A percentile compares a stretch with the other conserved stretches of the same genome.
Conservation (phyloP, 2,797 vertebrate species). For the Enoplosus armatus region DNA sequence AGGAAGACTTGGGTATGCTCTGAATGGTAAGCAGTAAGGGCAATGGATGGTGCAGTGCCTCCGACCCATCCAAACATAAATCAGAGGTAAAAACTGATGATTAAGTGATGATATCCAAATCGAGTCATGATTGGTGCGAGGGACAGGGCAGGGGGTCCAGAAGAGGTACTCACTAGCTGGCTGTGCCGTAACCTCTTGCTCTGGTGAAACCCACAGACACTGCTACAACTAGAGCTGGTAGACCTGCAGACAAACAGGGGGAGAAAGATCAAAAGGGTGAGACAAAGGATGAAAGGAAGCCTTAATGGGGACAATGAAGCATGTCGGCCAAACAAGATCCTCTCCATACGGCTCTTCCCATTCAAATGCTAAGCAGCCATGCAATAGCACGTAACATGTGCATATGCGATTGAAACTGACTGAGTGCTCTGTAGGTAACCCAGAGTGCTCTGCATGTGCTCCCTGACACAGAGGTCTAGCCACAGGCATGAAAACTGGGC, state of each 20-base stretch:
- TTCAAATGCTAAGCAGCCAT: conserved; percentile 59
- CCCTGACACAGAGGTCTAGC: conserved; percentile 19
- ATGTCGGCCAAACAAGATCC: conserved; percentile 26
- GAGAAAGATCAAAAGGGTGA: conserved; percentile 45
- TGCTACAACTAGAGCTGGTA: conserved; percentile 97
- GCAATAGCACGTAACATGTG: conserved; percentile 50
- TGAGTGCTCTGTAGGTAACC: conserved; percentile 31
- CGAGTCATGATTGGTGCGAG: not conserved
- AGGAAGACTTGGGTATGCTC: not conserved
- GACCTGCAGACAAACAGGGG: conserved; percentile 83
- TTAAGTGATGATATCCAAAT: conserved; percentile 18
- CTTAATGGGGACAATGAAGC: conserved; percentile 18
- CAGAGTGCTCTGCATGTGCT: conserved; percentile 4
- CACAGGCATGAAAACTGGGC: conserved; percentile 30
- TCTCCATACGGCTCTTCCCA: conserved; percentile 41
- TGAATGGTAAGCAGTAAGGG: conserved; percentile 9
- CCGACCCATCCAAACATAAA: not conserved
- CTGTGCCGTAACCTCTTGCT: conserved; percentile 97
- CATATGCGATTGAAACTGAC: conserved; percentile 49
- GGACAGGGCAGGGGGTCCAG: not conserved
- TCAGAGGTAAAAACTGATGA: not conserved
- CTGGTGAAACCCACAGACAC: conserved; percentile 98
- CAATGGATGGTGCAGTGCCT: not conserved
- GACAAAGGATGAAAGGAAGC: conserved; percentile 44
- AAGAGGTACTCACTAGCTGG: conserved; percentile 93